A percentile compares a stretch with the other conserved stretches of the same genome.
phyloP scores from a whole-genome alignment of 1,140 invertebrate genomes.

The Lordiphosa clarofinis region DNA sequence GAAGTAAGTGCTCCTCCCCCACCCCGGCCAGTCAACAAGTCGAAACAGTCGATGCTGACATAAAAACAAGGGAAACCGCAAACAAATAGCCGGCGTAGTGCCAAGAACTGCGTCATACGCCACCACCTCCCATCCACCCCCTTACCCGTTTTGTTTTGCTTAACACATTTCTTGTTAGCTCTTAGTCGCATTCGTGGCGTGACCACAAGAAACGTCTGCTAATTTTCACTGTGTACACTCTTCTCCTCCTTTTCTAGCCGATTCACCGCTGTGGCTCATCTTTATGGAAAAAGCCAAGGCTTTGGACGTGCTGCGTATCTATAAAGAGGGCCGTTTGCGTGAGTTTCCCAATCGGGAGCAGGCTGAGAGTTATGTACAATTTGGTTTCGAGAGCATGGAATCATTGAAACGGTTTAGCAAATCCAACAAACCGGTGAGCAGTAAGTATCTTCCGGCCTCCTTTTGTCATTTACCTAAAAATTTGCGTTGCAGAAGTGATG shows the following conservation, averaged over 20 bases:
- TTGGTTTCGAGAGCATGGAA: slow-evolving; percentile 80
- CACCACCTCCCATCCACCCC: slow-evolving; percentile 4
- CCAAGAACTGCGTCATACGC: slow-evolving; percentile 58
- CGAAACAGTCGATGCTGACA: no score
- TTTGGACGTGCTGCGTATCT: slow-evolving; percentile 85
- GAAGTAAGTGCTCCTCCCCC: no score
- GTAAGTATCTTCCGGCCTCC: slow-evolving; percentile 34
- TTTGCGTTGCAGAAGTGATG: slow-evolving; percentile 31
- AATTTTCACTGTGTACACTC: slow-evolving; percentile 21
- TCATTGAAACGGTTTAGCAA: slow-evolving; percentile 49
- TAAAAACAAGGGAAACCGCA: neutral
- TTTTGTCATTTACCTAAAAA: no score
- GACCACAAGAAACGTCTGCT: slow-evolving; percentile 34
- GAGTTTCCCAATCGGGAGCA: slow-evolving; percentile 85
- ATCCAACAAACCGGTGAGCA: slow-evolving; percentile 30
- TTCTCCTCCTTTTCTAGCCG: slow-evolving; percentile 36
- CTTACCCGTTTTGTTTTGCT: slow-evolving; percentile 58
- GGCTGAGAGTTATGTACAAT: slow-evolving; percentile 85
- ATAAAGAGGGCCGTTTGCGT: slow-evolving; percentile 89
- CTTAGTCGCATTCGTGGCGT: slow-evolving; percentile 41
- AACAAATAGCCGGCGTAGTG: slow-evolving; percentile 23
- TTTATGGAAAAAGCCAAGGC: slow-evolving; percentile 87
- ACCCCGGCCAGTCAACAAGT: no score
- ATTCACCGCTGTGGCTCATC: slow-evolving; percentile 80
- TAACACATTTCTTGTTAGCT: slow-evolving; percentile 37